Conservation (phyloP, 1,140 invertebrate species). For the Drosophila kohkoa region DNA sequence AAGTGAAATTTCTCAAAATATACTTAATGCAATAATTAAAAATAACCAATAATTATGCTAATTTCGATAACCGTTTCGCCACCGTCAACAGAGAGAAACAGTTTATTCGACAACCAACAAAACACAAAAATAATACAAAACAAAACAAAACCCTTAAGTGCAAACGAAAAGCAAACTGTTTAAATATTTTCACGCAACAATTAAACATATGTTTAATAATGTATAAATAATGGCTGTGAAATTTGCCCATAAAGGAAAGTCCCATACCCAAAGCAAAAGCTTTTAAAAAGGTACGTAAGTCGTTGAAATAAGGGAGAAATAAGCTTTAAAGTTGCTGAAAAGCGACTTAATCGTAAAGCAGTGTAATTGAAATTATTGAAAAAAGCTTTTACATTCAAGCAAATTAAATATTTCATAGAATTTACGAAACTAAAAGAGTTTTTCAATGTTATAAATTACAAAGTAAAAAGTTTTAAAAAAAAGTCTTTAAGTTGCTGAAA, state of each 20-base stretch:
- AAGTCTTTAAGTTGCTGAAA: slow-evolving; percentile 19
- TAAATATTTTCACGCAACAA: slow-evolving; percentile 66
- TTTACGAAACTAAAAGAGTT: too few species aligned
- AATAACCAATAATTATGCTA: slow-evolving; percentile 49
- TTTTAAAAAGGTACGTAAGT: slow-evolving; percentile 61
- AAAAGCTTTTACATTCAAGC: too few species aligned
- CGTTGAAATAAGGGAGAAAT: background rate
- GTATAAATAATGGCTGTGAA: slow-evolving; percentile 50
- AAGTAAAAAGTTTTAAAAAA: slow-evolving; percentile 50
- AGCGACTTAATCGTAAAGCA: background rate
- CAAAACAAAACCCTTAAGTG: slow-evolving; percentile 36
- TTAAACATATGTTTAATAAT: slow-evolving; percentile 27
- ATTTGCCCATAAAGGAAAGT: slow-evolving; percentile 68
- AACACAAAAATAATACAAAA: slow-evolving; percentile 10
- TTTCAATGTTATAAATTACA: background rate
- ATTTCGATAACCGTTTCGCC: slow-evolving; percentile 40
- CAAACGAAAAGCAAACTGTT: slow-evolving; percentile 74
- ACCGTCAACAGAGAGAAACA: slow-evolving; percentile 19
- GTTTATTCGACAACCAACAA: slow-evolving; percentile 16
- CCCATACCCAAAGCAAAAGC: slow-evolving; percentile 46
- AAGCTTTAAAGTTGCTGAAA: slow-evolving; percentile 21
- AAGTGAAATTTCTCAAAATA: slow-evolving; percentile 49
- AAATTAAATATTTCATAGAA: too few species aligned
- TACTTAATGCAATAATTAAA: slow-evolving; percentile 42
- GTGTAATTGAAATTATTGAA: background rate